These are phyloP conservation scores for Archaeoteleia sp. DNA, from an alignment of 2,888 invertebrate species.

Conservation along the genomic window DNA sequence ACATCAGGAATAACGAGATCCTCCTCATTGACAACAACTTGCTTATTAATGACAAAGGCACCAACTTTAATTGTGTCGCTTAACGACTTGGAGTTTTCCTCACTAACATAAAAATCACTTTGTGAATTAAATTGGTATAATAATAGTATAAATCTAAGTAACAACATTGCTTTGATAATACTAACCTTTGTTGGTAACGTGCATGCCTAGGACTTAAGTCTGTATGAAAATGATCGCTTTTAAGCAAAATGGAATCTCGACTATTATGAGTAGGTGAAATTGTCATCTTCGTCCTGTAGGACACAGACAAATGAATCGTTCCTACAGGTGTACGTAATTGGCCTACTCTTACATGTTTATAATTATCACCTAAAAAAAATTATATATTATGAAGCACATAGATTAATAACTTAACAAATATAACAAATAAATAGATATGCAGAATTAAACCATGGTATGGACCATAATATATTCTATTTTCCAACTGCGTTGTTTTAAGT, in stretches of 20 bases:
- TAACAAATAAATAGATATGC: constrained; percentile 6
- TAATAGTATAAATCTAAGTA: too few species aligned
- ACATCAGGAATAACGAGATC: constrained; percentile 79
- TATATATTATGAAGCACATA: constrained; percentile 12
- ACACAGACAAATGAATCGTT: constrained; percentile 86
- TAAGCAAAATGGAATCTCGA: constrained; percentile 87
- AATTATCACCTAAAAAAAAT: constrained; percentile 82
- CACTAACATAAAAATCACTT: constrained; percentile 73
- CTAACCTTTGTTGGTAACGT: constrained; percentile 79
- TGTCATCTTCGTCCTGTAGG: constrained; percentile 93
- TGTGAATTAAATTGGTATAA: constrained; percentile 1
- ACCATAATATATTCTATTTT: neutral
- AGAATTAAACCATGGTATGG: neutral
- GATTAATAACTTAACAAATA: neutral
- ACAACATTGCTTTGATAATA: constrained; percentile 14
- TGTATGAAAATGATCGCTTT: constrained; percentile 91
- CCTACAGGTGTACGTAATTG: constrained; percentile 92
- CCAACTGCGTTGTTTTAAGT: too few species aligned
- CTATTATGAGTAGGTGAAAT: constrained; percentile 87
- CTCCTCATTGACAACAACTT: constrained; percentile 77
- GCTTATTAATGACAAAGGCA: constrained; percentile 84
- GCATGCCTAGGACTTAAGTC: constrained; percentile 84
- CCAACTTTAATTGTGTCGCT: constrained; percentile 85
- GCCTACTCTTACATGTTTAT: constrained; percentile 87
- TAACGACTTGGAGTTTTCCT: constrained; percentile 82